Conservation (phyloP, 2,113 vertebrate species). For the Scytalopus superciliaris region DNA sequence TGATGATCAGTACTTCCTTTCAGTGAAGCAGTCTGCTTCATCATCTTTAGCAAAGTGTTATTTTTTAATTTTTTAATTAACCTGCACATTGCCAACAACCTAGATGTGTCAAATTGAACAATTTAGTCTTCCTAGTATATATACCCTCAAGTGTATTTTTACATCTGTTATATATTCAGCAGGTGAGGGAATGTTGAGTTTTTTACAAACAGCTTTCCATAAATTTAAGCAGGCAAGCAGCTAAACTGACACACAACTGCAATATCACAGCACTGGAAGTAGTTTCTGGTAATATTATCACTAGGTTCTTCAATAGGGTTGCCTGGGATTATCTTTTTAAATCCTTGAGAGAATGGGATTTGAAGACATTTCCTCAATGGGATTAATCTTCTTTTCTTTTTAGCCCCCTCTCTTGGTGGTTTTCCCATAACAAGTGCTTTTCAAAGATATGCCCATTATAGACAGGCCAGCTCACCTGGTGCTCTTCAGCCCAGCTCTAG, state of each 20-base stretch:
- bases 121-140: neutral
- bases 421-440: neutral
- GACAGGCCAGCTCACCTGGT: neutral
- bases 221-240: neutral
- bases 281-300: neutral
- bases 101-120: constrained; percentile 15
- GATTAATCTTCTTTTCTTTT: neutral
- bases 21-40: neutral
- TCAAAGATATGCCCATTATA: neutral
- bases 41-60: constrained; percentile 2
- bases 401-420: neutral
- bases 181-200: neutral
- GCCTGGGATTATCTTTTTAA: constrained; percentile 7
- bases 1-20: constrained; percentile 6
- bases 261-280: neutral
- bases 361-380: neutral
- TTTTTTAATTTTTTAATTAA: constrained; percentile 50
- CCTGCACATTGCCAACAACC: neutral
- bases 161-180: neutral
- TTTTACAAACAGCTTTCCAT: constrained; percentile 9
- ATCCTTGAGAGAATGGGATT: neutral
- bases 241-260: neutral
- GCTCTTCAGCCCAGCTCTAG: neutral
- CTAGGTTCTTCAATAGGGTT: neutral
- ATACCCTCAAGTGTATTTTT: constrained; percentile 2